Evolutionary conservation across 2,797 vertebrate species (phyloP).

Genomic region (Mareca penelope): DNA sequence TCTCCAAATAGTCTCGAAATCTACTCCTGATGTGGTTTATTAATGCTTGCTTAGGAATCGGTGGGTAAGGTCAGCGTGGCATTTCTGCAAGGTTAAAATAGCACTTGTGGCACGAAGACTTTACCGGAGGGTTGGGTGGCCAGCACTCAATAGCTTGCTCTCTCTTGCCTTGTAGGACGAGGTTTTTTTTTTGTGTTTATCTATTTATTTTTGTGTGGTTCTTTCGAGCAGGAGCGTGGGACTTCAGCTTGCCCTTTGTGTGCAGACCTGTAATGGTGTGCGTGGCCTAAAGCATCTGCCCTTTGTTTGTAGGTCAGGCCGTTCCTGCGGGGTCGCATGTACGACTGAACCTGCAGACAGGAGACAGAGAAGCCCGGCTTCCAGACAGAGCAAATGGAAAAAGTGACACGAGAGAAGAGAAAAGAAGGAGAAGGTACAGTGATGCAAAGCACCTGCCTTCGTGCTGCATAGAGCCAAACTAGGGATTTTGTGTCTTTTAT

Average conservation of each 20-base stretch:
- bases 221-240: accelerated
- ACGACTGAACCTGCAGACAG: constrained; percentile 91
- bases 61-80: not conserved
- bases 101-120: not conserved
- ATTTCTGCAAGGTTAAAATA: not conserved
- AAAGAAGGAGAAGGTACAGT: constrained; percentile 74
- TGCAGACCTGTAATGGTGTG: not conserved
- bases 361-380: constrained; percentile 87
- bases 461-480: not conserved
- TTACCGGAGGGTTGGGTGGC: not conserved
- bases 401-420: constrained; percentile 46
- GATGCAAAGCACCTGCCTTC: not conserved
- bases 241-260: not conserved
- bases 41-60: not conserved
- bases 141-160: accelerated
- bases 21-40: not conserved
- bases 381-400: constrained; percentile 60
- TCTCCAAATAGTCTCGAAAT: not conserved
- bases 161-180: accelerated
- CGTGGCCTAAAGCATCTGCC: accelerated
- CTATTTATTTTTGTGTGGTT: not conserved
- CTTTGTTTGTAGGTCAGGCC: constrained; percentile 83
- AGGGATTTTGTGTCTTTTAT: not conserved
- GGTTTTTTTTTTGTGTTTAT: not conserved
- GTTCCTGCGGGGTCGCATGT: constrained; percentile 91